Evolutionary conservation across 2,888 invertebrate species (phyloP), one percentile per base, ranked within the genome.

Genomic region (Dromius quadrimaculatus): DNA sequence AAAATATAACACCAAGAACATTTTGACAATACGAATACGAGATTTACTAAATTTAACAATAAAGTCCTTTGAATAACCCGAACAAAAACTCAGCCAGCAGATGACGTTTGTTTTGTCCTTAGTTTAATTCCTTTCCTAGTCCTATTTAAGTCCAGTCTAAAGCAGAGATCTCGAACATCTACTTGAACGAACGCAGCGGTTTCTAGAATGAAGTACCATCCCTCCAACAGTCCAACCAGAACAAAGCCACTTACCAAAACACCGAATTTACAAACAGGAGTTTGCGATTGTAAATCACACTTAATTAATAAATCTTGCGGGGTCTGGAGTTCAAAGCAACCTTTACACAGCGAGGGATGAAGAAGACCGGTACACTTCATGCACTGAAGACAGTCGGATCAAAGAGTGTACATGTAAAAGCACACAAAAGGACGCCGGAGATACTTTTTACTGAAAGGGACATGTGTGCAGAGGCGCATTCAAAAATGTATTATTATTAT

Each of bases 271-370:
- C 50, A 54, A 54, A 54, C 50, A 54, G 50, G 50, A 54, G 50
- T 54, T 54, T 23, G 50, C 13, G 50, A 54, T 41, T 61, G 38
- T 61, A 61, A 61, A 61, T 61, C 61, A 41, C 38, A 22, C 36
- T 61, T 61, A 61, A 61, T 36, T 61, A 36, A 61, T 61, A 61
- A 61, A 61, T 61, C 61, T 59, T 23, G 34, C 15, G 32, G 28
- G 32, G 28, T 28, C 8, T 3, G 50, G 41, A 50, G 61, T 36
- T 38, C 38, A 61, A 61, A 61, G 41, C 22, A 13, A 28, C 15
- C 50, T 28, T 9, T 13, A 15, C 13, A 6, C 50, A 50, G 15
- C 1, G 47, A 23, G 50, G 50, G 50, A 6, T 6, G 20, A 1
- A 23, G 22, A 11, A n/a, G 34, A 59, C 22, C 61, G 13, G 61